Evolutionary conservation across 64 coral and sea anemone genomes (phyloP), one percentile per base, ranked within the genome.

Genomic region (Astreopora myriophthalma): DNA sequence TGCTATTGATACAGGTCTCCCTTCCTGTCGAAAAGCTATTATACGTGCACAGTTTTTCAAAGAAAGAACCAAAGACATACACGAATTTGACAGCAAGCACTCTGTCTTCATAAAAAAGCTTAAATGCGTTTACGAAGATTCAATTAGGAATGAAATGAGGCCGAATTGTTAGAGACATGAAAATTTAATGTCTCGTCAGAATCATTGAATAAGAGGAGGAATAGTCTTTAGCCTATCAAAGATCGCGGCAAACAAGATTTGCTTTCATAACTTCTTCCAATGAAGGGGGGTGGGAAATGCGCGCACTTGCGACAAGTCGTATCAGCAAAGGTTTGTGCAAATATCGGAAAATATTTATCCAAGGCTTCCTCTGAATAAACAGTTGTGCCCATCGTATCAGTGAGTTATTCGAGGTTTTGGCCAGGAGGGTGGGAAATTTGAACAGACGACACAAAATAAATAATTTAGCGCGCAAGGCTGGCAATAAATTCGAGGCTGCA

Each of bases 401-500:
- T 48, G 70, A 92, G 83, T 88, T 90, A 80, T 94, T n/a, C 75
- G 93, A 79, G 79, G 90, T 89, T 48, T 88, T 34, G 14, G 85
- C 46, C 57, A 89, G 69, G 67, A 91, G 82, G 90, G 87, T 89
- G 92, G 91, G 72, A 61, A 89, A 89, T 89, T 74, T 87, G 84
- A 92, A 86, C 71, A 92, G 91, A 94, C 91, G 84, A 97, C 75
- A 94, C 70, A 80, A 57, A 67, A 97, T 97, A 83, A 97, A 97
- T 97, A 94, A 97, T 97, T 97, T 90, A 97, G 82, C 48, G 89
- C 92, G 75, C 73, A 76, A 90, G 48, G 89, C 94, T 75, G 93
- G 95, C 66, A 89, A 97, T 97, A 91, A 93, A 97, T 97, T 94
- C 92, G 93, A 84, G 90, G 95, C 91, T 97, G 60, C 92, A 97